Evolutionary conservation across 1,140 invertebrate species (phyloP).

Genomic region (Catajapyx aquilonaris): DNA sequence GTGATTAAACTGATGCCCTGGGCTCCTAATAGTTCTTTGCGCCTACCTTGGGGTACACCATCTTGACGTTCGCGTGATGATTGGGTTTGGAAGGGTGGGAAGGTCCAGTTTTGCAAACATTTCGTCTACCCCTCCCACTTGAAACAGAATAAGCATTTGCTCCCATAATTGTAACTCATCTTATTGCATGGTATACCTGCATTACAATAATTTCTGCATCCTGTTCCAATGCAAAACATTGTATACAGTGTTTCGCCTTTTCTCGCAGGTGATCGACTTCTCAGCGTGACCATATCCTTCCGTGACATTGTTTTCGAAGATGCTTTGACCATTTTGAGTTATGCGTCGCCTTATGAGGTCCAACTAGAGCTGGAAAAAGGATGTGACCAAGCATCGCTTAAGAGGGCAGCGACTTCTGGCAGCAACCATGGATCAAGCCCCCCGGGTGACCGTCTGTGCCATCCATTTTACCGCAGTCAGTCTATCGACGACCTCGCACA

Average conservation of each 20-base stretch:
- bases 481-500: constrained; percentile 37
- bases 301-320: constrained; percentile 76
- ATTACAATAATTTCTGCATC: no score
- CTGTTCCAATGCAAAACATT: no score
- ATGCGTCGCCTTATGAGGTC: constrained; percentile 79
- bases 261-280: constrained; percentile 60
- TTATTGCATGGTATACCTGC: no score
- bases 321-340: constrained; percentile 66
- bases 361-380: constrained; percentile 40
- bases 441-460: constrained; percentile 29
- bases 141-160: no score
- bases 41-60: not conserved
- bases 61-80: not conserved
- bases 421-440: no score
- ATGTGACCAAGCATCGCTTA: no score
- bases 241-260: not conserved
- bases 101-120: no score
- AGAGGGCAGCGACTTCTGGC: constrained; percentile 25
- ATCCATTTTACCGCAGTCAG: constrained; percentile 43
- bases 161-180: no score
- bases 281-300: constrained; percentile 64
- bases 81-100: no score
- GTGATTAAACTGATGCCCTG: constrained; percentile 1
- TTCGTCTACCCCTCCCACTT: no score
- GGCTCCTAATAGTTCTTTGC: not conserved